Evolutionary conservation across 1,140 invertebrate genomes (phyloP).

Genomic region (Euura saliciscinereae): DNA sequence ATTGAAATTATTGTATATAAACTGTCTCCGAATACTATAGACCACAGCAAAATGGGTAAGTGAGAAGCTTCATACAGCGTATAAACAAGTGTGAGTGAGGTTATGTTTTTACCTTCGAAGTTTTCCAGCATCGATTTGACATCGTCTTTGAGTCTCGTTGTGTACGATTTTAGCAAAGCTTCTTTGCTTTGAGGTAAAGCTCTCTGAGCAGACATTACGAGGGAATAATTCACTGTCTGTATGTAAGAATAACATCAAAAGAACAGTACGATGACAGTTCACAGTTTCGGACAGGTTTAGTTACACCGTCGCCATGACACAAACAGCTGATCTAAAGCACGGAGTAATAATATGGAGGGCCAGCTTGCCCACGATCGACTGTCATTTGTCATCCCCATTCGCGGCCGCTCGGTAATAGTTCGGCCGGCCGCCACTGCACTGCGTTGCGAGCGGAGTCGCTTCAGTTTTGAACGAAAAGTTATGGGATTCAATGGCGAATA

Average conservation of each 20-base stretch:
- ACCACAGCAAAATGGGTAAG: background rate
- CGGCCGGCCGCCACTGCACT: too few species aligned
- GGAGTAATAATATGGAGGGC: too few species aligned
- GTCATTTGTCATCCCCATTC: too few species aligned
- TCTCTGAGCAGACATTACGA: conserved; percentile 62
- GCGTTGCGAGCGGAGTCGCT: too few species aligned
- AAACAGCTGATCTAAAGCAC: too few species aligned
- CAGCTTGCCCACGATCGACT: too few species aligned
- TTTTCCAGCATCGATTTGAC: conserved; percentile 97
- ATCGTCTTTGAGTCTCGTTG: conserved; percentile 91
- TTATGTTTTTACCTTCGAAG: conserved; percentile 84
- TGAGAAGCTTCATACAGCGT: background rate
- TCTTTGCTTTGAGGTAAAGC: conserved; percentile 90
- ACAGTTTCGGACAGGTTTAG: background rate
- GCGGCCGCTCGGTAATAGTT: too few species aligned
- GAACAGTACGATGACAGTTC: background rate
- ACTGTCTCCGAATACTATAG: background rate
- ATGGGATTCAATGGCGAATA: too few species aligned
- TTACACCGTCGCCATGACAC: too few species aligned
- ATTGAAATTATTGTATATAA: conserved; percentile 6
- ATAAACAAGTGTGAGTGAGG: conserved; percentile 49
- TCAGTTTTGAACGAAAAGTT: too few species aligned
- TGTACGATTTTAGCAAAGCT: conserved; percentile 91
- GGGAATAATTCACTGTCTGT: conserved; percentile 25
- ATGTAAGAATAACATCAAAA: background rate